Evolutionary conservation across 92 coral and sea anemone genomes (phyloP).

Genomic region (Montipora capitata): DNA sequence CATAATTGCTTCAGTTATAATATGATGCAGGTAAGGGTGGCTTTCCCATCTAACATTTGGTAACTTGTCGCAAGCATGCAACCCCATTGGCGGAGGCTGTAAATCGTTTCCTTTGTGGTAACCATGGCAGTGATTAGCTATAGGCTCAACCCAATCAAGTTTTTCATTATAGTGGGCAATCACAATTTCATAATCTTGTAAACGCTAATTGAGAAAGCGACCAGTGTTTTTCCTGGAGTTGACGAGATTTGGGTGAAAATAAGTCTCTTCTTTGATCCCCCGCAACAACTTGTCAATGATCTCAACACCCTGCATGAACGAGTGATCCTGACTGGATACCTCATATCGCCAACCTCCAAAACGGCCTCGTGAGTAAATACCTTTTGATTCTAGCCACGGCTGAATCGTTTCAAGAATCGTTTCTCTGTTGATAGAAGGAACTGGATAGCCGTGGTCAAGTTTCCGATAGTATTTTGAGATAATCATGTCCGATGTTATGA

Average conservation of each 20-base stretch:
- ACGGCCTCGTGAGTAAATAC: slow-evolving; percentile 77
- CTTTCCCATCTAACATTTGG: slow-evolving; percentile 78
- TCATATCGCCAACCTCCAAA: slow-evolving; percentile 89
- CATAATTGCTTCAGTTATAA: slow-evolving; percentile 56
- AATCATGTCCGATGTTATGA: slow-evolving; percentile 49
- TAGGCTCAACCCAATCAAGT: slow-evolving; percentile 63
- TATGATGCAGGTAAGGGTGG: slow-evolving; percentile 78
- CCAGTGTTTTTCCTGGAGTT: slow-evolving; percentile 70
- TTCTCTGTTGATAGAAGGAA: slow-evolving; percentile 76
- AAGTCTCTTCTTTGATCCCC: slow-evolving; percentile 78
- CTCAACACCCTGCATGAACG: slow-evolving; percentile 87
- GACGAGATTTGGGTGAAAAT: slow-evolving; percentile 60
- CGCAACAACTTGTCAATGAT: slow-evolving; percentile 51
- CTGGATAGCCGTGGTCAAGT: slow-evolving; percentile 79
- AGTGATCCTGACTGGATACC: slow-evolving; percentile 81
- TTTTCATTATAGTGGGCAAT: slow-evolving; percentile 73
- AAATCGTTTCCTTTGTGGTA: slow-evolving; percentile 69
- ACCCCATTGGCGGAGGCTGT: slow-evolving; percentile 47
- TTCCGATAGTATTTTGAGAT: slow-evolving; percentile 64
- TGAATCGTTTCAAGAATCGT: slow-evolving; percentile 56
- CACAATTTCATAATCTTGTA: slow-evolving; percentile 67
- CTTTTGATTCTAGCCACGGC: slow-evolving; percentile 73
- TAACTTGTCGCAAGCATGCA: slow-evolving; percentile 69
- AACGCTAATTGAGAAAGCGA: slow-evolving; percentile 1
- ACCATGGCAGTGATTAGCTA: slow-evolving; percentile 61